Evolutionary conservation across 1,140 invertebrate genomes (phyloP).

Genomic region (Calliphora vicina): DNA sequence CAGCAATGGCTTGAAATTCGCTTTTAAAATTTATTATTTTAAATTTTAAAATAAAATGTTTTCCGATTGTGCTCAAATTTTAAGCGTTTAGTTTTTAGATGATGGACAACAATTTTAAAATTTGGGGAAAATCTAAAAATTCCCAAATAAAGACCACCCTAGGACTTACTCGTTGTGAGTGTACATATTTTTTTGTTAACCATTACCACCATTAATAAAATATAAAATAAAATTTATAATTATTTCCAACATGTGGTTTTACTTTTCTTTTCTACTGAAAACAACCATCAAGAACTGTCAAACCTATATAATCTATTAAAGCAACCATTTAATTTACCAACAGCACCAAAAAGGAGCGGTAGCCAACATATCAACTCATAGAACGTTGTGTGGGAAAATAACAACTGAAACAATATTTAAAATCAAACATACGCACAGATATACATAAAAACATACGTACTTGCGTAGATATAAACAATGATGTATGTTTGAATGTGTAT

Average conservation of each 20-base stretch:
- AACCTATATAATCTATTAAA: constrained; percentile 2
- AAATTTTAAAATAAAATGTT: too few species aligned
- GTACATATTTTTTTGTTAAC: not conserved
- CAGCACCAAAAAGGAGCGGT: not conserved
- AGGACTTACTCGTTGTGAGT: not conserved
- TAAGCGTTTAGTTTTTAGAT: too few species aligned
- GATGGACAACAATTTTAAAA: too few species aligned
- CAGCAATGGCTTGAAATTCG: too few species aligned
- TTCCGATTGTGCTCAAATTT: too few species aligned
- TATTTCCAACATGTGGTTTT: constrained; percentile 13
- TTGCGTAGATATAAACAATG: not conserved
- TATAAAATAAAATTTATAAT: not conserved
- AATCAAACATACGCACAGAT: not conserved
- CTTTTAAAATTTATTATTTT: too few species aligned
- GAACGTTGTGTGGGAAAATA: constrained; percentile 4
- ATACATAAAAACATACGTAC: not conserved
- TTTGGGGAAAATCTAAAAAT: too few species aligned
- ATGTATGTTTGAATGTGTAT: too few species aligned
- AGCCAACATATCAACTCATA: not conserved
- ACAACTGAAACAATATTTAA: constrained; percentile 2
- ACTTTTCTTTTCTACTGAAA: not conserved
- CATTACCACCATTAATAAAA: too few species aligned
- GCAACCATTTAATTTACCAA: not conserved
- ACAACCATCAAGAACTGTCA: not conserved
- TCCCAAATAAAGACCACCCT: too few species aligned